Percentiles rank a stretch among this genome's conserved stretches.
These are phyloP conservation scores for Paragorgia papillata DNA, from an alignment of 92 coral and sea anemone species.

Conservation along the genomic window DNA sequence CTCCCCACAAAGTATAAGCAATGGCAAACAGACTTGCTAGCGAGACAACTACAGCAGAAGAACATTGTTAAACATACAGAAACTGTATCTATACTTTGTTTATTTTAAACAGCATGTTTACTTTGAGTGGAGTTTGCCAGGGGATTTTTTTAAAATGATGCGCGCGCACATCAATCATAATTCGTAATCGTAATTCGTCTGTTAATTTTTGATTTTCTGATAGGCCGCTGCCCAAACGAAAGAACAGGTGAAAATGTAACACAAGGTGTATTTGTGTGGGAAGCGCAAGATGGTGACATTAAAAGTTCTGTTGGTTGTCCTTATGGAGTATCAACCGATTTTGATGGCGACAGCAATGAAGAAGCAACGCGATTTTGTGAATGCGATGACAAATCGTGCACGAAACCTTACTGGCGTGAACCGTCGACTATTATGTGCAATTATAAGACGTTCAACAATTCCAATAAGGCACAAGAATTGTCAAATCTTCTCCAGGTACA, in stretches of 20 bases:
- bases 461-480: background rate
- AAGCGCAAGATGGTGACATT: background rate
- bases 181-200: no score
- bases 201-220: background rate
- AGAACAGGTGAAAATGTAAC: slow-evolving; percentile 24
- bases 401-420: slow-evolving; percentile 20
- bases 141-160: no score
- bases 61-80: no score
- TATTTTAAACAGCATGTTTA: no score
- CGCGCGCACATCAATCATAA: no score
- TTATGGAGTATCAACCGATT: background rate
- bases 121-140: no score
- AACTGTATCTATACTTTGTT: no score
- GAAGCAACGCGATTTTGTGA: background rate
- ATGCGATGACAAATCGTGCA: slow-evolving; percentile 1
- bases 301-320: background rate
- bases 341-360: background rate
- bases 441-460: background rate
- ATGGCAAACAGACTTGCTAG: no score
- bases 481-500: slow-evolving; percentile 9
- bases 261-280: slow-evolving; percentile 13
- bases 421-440: background rate
- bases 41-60: no score
- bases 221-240: slow-evolving; percentile 26
- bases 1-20: no score